These are phyloP conservation scores for Poecile montanus DNA, from an alignment of 2,797 vertebrate genomes.

Conservation along the genomic window DNA sequence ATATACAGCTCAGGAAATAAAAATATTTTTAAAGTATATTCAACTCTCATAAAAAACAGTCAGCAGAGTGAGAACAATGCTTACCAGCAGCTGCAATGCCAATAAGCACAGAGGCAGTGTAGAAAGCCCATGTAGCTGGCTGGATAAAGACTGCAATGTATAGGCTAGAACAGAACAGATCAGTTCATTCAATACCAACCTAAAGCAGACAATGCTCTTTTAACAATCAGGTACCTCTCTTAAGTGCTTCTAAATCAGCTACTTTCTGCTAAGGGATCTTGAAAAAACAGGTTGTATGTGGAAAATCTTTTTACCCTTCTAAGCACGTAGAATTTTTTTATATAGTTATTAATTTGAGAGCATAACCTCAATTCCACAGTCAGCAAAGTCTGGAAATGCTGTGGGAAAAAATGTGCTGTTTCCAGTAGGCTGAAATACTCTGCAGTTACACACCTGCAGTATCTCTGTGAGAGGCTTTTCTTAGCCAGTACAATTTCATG, in stretches of 20 bases:
- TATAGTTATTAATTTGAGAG: background rate
- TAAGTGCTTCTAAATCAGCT: background rate
- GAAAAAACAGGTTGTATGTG: background rate
- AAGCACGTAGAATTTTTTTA: background rate
- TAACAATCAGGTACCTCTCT: background rate
- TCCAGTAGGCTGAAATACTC: background rate
- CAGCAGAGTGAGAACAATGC: background rate
- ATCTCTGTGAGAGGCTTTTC: background rate
- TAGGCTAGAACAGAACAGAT: constrained; percentile 80
- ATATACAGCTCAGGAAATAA: background rate
- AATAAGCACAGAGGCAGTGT: constrained; percentile 92
- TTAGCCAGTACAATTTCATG: background rate
- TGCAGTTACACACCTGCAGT: background rate
- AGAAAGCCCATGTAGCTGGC: constrained; percentile 93
- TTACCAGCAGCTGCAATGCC: constrained; percentile 93
- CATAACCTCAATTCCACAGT: background rate
- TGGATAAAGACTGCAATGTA: constrained; percentile 98
- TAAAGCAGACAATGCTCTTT: background rate
- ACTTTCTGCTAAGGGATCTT: background rate
- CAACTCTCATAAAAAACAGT: background rate
- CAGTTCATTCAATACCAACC: constrained; percentile 22
- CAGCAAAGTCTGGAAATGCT: background rate
- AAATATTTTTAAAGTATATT: background rate
- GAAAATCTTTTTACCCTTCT: background rate
- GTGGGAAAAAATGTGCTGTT: background rate